Conservation (phyloP, 1,140 invertebrate genomes). For the Spodoptera frugiperda region DNA sequence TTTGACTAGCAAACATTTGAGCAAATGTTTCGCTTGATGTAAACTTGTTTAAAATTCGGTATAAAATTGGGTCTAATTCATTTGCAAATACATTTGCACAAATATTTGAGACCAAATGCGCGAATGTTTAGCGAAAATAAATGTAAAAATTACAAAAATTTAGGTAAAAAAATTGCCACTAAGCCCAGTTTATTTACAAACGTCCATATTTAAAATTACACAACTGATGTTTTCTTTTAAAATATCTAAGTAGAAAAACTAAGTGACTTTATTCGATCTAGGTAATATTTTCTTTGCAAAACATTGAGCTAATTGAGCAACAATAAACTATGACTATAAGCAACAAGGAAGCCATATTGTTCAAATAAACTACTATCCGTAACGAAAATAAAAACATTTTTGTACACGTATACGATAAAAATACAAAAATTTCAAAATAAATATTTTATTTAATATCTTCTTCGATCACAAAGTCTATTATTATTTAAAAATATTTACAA, state of each 20-base stretch:
- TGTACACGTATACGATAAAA: slow-evolving; percentile 60
- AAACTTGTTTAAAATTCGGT: slow-evolving; percentile 31
- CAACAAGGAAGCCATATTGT: slow-evolving; percentile 64
- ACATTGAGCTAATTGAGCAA: slow-evolving; percentile 81
- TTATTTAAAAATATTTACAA: slow-evolving; percentile 45
- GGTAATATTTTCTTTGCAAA: slow-evolving; percentile 64
- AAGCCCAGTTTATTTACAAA: slow-evolving; percentile 47
- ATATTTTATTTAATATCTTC: slow-evolving; percentile 41
- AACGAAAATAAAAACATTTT: slow-evolving; percentile 60
- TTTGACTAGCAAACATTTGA: slow-evolving; percentile 20
- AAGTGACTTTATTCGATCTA: slow-evolving; percentile 38
- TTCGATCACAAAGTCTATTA: slow-evolving; percentile 32
- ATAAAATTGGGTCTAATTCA: slow-evolving; percentile 30
- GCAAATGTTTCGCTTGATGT: slow-evolving; percentile 9
- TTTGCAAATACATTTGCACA: background rate
- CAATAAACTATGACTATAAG: slow-evolving; percentile 73
- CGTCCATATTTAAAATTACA: slow-evolving; percentile 21
- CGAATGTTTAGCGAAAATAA: slow-evolving; percentile 9
- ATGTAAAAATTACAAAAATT: background rate
- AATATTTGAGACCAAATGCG: slow-evolving; percentile 33
- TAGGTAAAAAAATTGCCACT: slow-evolving; percentile 47
- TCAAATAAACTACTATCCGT: slow-evolving; percentile 37
- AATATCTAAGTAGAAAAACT: slow-evolving; percentile 62
- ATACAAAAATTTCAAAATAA: slow-evolving; percentile 63
- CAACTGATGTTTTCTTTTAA: slow-evolving; percentile 40